phyloP scores from a whole-genome alignment of 1,140 invertebrate species.

The Reticulitermes speratus region DNA sequence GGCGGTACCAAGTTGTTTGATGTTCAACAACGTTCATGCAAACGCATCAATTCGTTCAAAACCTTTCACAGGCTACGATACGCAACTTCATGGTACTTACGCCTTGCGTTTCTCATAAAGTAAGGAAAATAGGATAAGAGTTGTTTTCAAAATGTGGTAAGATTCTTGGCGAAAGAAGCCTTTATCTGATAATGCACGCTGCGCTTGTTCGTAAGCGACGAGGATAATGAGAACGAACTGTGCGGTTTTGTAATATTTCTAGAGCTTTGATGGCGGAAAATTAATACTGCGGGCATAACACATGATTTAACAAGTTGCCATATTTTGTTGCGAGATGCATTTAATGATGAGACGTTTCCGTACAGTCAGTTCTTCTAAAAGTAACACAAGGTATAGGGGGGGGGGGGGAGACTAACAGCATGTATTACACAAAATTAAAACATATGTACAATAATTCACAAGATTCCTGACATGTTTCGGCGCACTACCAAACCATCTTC shows the following conservation, averaged over 20 bases:
- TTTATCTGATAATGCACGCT: neutral
- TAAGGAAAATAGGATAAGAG: too few relatives aligned
- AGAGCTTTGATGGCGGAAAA: neutral
- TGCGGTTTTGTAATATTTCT: neutral
- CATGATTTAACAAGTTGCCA: conserved; percentile 4
- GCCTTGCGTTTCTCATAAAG: too few relatives aligned
- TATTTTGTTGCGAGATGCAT: neutral
- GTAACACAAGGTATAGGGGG: neutral
- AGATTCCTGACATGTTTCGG: too few relatives aligned
- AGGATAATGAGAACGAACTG: neutral
- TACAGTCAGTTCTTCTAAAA: neutral
- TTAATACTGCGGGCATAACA: conserved; percentile 6
- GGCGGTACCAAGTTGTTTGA: too few relatives aligned
- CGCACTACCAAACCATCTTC: too few relatives aligned
- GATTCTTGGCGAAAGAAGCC: neutral
- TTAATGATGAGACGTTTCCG: neutral
- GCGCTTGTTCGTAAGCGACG: neutral
- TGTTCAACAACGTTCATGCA: too few relatives aligned
- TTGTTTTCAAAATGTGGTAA: neutral
- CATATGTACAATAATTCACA: too few relatives aligned
- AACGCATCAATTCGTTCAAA: too few relatives aligned
- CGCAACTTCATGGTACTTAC: too few relatives aligned
- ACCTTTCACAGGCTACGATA: too few relatives aligned
- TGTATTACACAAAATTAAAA: too few relatives aligned
- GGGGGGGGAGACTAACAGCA: too few relatives aligned